Base-by-base conservation (phyloP, 1,140 invertebrate genomes). In the Eumeta japonica region DNA sequence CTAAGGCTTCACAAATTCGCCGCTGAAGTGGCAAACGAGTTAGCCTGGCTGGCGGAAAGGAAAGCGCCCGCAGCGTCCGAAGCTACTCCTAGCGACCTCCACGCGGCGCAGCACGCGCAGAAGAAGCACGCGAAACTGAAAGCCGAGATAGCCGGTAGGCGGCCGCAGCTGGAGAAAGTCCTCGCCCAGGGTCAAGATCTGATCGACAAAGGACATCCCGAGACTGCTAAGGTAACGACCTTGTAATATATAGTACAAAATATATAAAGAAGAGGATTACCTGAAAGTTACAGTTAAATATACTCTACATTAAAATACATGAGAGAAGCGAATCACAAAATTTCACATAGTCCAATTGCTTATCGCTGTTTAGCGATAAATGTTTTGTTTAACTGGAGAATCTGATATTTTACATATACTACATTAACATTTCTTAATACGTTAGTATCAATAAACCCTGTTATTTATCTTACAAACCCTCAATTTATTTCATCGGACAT, bases 11-110 rank as follows among this genome's bases (percentile, higher is more conserved):
- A 97, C 62, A 94, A 97, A 65, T 96, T 97, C 73, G 86, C 87
- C 15, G 97, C 97, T 61, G 92, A 97, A 64, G 79, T 96, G 19
- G 90, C 96, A 39, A 86, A 87, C 0, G 94, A 98, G 68, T 77
- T 96, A 50, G 92, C 95, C 59, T 99, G 95, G 95, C 94, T 98
- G 36, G 85, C 86, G 19, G 96, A 98, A 64, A 89, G 94, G 46
- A 60, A 88, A 36, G 87, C 88, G 2, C 80, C 88, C 3, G 92
- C 90, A 1, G 81, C 83, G 0, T 90, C 91, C 1, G 83, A 85
- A 2, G 83, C 79, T 3, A 61, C 88, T 2, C 88, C 89, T 1
- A 81, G 87, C 35, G 94, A 91, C 71, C 74, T 98, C 18, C 87
- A 94, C 53, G 92, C 96, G 64, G 92, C 93, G 0, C 92, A 96